Conservation (phyloP, 2,888 invertebrate species). For the Junonia oenone region DNA sequence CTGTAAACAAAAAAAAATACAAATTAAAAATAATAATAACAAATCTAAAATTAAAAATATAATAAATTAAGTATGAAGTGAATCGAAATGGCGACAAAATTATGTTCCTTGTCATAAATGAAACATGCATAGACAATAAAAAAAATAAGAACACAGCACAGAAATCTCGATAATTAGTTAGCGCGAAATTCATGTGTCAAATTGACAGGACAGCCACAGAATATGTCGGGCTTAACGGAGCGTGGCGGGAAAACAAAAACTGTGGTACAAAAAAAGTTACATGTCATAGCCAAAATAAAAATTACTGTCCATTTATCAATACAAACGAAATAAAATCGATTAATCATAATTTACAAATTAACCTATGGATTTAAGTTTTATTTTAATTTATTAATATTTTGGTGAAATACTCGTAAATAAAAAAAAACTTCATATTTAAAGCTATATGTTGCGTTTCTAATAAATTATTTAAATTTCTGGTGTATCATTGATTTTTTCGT, state of each 20-base stretch:
- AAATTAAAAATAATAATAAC: background rate
- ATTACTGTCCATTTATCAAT: background rate
- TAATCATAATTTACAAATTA: too few relatives aligned
- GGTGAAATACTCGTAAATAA: too few relatives aligned
- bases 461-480: too few relatives aligned
- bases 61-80: background rate
- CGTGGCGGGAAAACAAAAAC: constrained; percentile 26
- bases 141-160: constrained; percentile 27
- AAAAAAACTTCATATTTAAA: too few relatives aligned
- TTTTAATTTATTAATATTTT: too few relatives aligned
- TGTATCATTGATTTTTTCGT: too few relatives aligned
- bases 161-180: constrained; percentile 64
- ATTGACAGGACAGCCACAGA: constrained; percentile 43
- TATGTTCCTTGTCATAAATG: background rate
- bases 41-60: background rate
- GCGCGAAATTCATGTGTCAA: constrained; percentile 55
- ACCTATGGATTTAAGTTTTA: too few relatives aligned
- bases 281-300: background rate
- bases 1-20: constrained; percentile 43
- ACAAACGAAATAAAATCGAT: too few relatives aligned
- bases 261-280: constrained; percentile 19
- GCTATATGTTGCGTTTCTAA: too few relatives aligned
- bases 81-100: background rate
- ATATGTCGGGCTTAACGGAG: constrained; percentile 35
- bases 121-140: background rate